Evolutionary conservation across 2,113 vertebrate genomes (phyloP).

Genomic region (Cavia aperea): DNA sequence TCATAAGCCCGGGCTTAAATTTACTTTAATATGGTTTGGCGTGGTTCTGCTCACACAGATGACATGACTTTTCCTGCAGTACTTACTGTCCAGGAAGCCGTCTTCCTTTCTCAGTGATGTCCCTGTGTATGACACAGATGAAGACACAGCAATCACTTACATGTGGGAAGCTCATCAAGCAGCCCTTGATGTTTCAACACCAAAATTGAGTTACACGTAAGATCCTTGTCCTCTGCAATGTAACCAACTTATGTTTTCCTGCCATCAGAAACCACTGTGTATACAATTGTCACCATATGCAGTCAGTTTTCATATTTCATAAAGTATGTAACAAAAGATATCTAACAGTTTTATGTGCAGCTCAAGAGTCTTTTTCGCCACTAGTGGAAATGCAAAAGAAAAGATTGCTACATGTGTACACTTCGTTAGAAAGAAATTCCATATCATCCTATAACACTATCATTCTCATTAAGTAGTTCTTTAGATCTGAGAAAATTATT

Average conservation of each 20-base stretch:
- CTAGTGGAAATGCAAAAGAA: not conserved
- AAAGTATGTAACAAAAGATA: not conserved
- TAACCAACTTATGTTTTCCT: not conserved
- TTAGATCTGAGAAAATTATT: not conserved
- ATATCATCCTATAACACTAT: not conserved
- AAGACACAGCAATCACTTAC: not conserved
- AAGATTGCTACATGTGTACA: not conserved
- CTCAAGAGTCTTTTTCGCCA: not conserved
- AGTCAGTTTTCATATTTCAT: not conserved
- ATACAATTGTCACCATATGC: not conserved
- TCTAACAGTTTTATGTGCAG: not conserved
- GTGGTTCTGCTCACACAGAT: not conserved
- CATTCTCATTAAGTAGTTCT: not conserved
- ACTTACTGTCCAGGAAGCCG: not conserved
- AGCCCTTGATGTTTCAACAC: not conserved
- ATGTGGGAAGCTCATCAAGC: not conserved
- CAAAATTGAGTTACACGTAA: not conserved
- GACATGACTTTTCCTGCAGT: not conserved
- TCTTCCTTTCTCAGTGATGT: fast-evolving
- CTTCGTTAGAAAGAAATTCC: not conserved
- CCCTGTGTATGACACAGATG: not conserved
- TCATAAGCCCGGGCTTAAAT: not conserved
- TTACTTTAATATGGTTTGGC: not conserved
- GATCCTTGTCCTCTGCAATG: not conserved
- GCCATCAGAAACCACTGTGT: not conserved